phyloP scores from a whole-genome alignment of 2,113 vertebrate species.

The Athene cunicularia region DNA sequence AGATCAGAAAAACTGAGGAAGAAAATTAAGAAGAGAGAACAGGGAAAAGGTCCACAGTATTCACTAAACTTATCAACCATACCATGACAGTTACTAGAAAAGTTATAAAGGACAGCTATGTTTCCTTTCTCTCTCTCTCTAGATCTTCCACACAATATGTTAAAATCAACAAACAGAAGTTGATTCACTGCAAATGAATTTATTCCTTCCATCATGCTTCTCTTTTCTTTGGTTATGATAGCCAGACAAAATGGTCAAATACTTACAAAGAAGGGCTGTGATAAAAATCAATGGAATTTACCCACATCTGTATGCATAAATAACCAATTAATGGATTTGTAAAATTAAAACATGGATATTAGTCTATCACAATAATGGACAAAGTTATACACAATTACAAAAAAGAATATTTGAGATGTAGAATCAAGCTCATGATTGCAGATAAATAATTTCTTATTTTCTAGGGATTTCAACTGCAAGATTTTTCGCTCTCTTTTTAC shows the following conservation, averaged over 20 bases:
- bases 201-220: not conserved
- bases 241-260: not conserved
- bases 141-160: not conserved
- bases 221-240: not conserved
- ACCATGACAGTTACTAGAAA: not conserved
- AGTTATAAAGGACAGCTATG: not conserved
- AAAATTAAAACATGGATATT: not conserved
- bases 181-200: not conserved
- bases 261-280: not conserved
- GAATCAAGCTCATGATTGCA: not conserved
- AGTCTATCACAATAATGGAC: not conserved
- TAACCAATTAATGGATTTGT: not conserved
- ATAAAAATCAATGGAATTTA: not conserved
- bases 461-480: not conserved
- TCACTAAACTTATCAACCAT: not conserved
- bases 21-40: not conserved
- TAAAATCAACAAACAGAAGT: not conserved
- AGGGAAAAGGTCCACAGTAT: not conserved
- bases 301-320: not conserved
- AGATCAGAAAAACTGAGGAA: not conserved
- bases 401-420: not conserved
- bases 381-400: not conserved
- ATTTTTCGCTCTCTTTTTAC: slow-evolving; percentile 23
- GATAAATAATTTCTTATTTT: not conserved
- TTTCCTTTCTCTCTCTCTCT: not conserved